phyloP scores from a whole-genome alignment of 30 jellyfish, hydroid and myxozoan species.

The Aurelia coerulea region DNA sequence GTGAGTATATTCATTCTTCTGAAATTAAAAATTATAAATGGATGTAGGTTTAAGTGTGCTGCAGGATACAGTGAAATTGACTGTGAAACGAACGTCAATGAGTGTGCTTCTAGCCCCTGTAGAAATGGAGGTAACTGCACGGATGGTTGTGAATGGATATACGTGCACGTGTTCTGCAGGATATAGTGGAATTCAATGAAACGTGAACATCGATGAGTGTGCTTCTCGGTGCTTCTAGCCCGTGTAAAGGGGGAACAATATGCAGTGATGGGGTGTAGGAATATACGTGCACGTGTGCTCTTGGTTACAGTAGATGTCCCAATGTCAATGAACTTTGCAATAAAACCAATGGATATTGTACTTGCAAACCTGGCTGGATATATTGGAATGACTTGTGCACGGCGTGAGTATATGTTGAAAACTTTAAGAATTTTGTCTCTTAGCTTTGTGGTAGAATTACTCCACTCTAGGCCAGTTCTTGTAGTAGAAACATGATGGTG shows the following conservation, averaged over 20 bases:
- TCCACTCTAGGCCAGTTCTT: no score
- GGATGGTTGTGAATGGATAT: no score
- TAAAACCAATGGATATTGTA: conserved; percentile 52
- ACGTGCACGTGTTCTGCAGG: no score
- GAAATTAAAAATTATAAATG: neutral
- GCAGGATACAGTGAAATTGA: conserved; percentile 53
- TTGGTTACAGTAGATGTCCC: conserved; percentile 26
- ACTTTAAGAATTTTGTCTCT: no score
- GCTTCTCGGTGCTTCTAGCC: neutral
- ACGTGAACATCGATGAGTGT: no score
- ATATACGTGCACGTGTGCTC: no score
- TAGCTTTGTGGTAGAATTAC: no score
- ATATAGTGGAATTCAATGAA: no score
- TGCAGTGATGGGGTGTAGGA: no score
- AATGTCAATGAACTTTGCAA: conserved; percentile 37
- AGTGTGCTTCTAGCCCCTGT: conserved; percentile 24
- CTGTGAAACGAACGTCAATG: conserved; percentile 31
- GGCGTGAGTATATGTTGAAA: conserved; percentile 16
- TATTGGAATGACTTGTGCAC: conserved; percentile 60
- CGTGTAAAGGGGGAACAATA: no score
- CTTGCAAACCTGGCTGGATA: conserved; percentile 65
- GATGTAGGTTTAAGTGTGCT: neutral
- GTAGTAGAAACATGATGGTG: no score
- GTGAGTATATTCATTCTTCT: conserved; percentile 3
- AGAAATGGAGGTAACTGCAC: no score